These are phyloP conservation scores for Stegodyphus dumicola DNA, from an alignment of 1,140 invertebrate species.

Conservation along the genomic window DNA sequence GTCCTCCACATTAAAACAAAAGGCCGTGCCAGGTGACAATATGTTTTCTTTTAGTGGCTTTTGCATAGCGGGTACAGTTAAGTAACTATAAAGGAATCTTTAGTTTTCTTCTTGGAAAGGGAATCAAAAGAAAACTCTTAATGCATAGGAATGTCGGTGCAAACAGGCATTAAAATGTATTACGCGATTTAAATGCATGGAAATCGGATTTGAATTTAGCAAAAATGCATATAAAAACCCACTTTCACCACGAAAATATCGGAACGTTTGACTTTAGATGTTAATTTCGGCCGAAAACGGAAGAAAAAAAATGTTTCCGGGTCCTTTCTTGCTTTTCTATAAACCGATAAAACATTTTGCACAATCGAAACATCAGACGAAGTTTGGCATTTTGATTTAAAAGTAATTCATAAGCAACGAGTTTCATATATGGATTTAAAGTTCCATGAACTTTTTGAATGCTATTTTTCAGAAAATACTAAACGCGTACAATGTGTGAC, in stretches of 20 bases:
- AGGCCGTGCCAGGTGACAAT: not conserved
- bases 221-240: conserved; percentile 11
- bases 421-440: too few species aligned
- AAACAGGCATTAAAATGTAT: conserved; percentile 54
- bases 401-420: too few species aligned
- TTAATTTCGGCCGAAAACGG: too few species aligned
- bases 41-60: not conserved
- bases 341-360: too few species aligned
- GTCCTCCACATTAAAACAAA: conserved; percentile 42
- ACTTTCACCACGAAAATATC: not conserved
- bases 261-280: too few species aligned
- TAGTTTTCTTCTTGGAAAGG: conserved; percentile 7
- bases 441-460: too few species aligned
- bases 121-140: conserved; percentile 30
- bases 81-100: not conserved
- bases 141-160: conserved; percentile 54
- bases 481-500: too few species aligned
- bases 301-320: too few species aligned
- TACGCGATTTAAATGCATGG: conserved; percentile 58
- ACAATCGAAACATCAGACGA: too few species aligned
- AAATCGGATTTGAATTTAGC: conserved; percentile 56
- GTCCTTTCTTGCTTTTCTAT: too few species aligned
- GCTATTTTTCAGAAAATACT: too few species aligned
- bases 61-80: not conserved
- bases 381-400: too few species aligned